Percentiles rank a stretch among this genome's conserved stretches.
Evolutionary conservation across 1,140 invertebrate species (phyloP).

Genomic region (Pteromalus puparum): DNA sequence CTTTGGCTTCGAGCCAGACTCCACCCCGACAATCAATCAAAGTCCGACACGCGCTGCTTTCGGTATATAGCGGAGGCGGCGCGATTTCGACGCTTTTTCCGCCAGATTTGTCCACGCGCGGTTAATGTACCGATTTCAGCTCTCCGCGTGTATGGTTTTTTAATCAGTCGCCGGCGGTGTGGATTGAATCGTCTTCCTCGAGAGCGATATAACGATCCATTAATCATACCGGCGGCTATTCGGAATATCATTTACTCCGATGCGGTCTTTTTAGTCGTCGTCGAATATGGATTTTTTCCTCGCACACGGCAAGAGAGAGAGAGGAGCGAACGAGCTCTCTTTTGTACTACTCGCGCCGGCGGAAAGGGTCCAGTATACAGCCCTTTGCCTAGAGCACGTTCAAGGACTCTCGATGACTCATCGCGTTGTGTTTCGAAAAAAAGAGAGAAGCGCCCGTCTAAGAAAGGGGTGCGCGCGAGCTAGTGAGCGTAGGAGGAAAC

Average conservation of each 20-base stretch:
- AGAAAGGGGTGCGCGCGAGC: not conserved
- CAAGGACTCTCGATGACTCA: constrained; percentile 49
- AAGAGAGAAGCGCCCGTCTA: not conserved
- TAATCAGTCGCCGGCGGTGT: not conserved
- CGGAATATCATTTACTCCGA: not conserved
- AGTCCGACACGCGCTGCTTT: constrained; percentile 31
- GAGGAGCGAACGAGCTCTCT: not conserved
- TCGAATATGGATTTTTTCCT: constrained; percentile 40
- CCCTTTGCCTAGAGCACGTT: constrained; percentile 32
- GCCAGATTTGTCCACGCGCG: not conserved
- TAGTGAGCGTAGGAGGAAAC: constrained; percentile 45
- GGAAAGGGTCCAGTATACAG: constrained; percentile 39
- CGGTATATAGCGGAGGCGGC: not conserved
- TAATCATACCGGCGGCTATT: not conserved
- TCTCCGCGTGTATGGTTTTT: not conserved
- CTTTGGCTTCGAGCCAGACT: constrained; percentile 58
- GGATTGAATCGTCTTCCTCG: not conserved
- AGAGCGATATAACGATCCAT: not conserved
- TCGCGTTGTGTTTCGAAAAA: constrained; percentile 51
- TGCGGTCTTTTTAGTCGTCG: not conserved
- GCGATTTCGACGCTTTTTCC: not conserved
- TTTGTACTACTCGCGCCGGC: not conserved
- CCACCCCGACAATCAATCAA: constrained; percentile 71
- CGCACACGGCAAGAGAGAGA: no score
- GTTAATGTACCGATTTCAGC: not conserved